These are phyloP conservation scores for Mormyrus hasselquistii DNA, from an alignment of 2,797 vertebrate genomes.

Conservation along the genomic window DNA sequence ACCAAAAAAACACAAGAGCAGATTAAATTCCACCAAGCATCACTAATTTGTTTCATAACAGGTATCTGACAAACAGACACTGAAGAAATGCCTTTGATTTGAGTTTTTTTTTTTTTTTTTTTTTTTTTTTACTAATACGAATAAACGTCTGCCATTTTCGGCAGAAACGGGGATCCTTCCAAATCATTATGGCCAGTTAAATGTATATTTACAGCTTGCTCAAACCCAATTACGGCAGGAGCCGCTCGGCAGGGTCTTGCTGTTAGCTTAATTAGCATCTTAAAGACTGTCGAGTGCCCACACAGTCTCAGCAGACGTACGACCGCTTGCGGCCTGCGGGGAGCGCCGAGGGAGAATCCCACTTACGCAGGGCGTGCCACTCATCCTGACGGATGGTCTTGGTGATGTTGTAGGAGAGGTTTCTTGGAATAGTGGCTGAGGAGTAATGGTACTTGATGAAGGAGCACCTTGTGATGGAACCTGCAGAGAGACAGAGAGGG, in stretches of 20 bases:
- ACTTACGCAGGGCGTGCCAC: constrained; percentile 98
- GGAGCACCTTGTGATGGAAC: constrained; percentile 76
- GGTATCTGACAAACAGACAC: background rate
- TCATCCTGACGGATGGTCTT: constrained; percentile 97
- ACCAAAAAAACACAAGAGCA: background rate
- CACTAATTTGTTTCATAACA: constrained; percentile 1
- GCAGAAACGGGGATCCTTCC: background rate
- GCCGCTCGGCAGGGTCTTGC: too few relatives aligned
- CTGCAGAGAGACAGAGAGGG: constrained; percentile 41
- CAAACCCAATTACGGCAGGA: background rate
- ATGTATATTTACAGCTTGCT: background rate
- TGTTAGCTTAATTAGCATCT: background rate
- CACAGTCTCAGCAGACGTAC: background rate
- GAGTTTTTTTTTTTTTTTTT: background rate
- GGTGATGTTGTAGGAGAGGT: constrained; percentile 94
- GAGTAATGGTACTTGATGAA: constrained; percentile 99
- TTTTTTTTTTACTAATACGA: background rate
- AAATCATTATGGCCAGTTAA: background rate
- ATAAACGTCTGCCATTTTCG: background rate
- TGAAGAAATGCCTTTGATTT: background rate
- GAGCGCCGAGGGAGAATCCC: background rate
- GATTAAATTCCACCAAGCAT: background rate
- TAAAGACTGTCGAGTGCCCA: background rate
- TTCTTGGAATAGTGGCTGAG: constrained; percentile 90
- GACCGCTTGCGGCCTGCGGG: background rate